Evolutionary conservation across 2,113 vertebrate species (phyloP).

Genomic region (Cephalophus harveyi): DNA sequence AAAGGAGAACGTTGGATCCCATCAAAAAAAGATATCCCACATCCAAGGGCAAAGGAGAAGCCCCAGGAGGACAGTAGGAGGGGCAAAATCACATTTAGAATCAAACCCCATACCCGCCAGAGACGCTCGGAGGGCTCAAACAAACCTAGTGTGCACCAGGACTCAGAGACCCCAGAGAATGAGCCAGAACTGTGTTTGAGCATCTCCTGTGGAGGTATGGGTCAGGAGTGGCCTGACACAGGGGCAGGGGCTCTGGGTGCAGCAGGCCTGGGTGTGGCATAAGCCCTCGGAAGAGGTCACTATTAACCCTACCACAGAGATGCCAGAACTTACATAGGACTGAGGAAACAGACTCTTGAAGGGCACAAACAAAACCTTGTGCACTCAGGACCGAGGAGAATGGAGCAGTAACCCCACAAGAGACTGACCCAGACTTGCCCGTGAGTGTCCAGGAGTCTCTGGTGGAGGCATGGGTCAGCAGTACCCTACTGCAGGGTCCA

Average conservation of each 20-base stretch:
- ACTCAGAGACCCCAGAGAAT: neutral
- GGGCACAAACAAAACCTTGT: neutral
- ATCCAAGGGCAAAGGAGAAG: neutral
- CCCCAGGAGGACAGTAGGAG: neutral
- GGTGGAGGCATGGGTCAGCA: neutral
- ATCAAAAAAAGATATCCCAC: neutral
- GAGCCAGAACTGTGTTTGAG: neutral
- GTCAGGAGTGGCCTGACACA: neutral
- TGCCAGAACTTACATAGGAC: neutral
- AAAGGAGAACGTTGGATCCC: neutral
- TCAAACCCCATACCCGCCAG: neutral
- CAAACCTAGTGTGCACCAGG: neutral
- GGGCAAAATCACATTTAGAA: neutral
- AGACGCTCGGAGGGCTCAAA: neutral
- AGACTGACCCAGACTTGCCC: neutral
- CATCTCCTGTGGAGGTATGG: neutral
- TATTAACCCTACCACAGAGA: neutral
- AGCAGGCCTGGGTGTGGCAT: neutral
- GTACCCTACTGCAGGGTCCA: neutral
- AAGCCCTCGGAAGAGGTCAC: neutral
- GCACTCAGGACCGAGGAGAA: neutral
- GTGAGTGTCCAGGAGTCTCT: neutral
- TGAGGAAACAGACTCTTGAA: neutral
- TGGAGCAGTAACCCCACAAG: neutral
- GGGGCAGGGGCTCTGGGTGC: neutral